Percentiles rank a stretch among this genome's conserved stretches.
Evolutionary conservation across 2,797 vertebrate species (phyloP).

Genomic region (Thunnus albacares): DNA sequence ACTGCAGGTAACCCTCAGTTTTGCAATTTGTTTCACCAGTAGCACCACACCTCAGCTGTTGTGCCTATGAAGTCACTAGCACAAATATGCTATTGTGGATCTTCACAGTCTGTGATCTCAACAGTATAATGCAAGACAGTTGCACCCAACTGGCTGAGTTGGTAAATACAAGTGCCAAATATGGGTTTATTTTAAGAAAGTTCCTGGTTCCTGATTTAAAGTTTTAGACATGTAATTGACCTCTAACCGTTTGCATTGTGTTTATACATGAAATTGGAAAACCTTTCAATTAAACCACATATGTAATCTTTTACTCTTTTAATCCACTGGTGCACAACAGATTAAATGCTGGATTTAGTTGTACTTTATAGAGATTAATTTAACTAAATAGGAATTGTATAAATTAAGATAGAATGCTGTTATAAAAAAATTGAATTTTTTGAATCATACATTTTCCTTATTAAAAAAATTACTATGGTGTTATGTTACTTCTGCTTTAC

Average conservation of each 20-base stretch:
- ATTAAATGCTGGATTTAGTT: background rate
- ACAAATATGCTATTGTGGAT: slow-evolving; percentile 10
- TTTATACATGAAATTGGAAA: background rate
- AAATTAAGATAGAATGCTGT: background rate
- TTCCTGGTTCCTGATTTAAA: slow-evolving; percentile 18
- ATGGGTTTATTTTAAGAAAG: slow-evolving; percentile 3
- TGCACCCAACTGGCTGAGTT: slow-evolving; percentile 8
- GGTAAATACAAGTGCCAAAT: slow-evolving; percentile 16
- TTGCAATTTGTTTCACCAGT: slow-evolving; percentile 15
- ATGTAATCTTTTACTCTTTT: background rate
- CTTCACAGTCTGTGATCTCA: background rate
- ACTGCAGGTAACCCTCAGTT: background rate
- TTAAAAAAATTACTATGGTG: background rate
- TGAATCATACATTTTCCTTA: background rate
- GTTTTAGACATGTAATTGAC: background rate
- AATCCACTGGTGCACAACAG: background rate
- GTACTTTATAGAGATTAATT: background rate
- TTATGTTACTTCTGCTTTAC: background rate
- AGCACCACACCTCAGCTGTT: slow-evolving; percentile 9
- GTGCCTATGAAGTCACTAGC: background rate
- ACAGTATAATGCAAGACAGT: slow-evolving; percentile 37
- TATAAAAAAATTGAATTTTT: background rate
- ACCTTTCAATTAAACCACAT: background rate
- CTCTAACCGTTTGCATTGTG: background rate
- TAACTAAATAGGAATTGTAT: background rate